A percentile compares a stretch with the other conserved stretches of the same genome.
phyloP scores from a whole-genome alignment of 2,888 invertebrate species.

The Oscheius sp. region DNA sequence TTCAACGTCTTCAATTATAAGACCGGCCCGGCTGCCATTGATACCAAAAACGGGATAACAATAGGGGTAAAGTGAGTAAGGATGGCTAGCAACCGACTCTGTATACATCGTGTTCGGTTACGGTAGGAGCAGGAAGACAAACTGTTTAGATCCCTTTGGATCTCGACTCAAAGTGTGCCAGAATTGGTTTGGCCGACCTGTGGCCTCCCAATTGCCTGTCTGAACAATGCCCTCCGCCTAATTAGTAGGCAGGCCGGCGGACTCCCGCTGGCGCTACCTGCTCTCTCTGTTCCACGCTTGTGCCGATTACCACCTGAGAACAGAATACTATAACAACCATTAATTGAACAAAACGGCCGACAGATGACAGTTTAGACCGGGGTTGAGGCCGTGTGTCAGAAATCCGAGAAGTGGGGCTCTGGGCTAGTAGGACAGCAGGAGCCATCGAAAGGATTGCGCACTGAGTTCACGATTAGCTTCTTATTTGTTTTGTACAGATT shows the following conservation, averaged over 20 bases:
- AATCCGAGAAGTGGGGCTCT: too few species aligned
- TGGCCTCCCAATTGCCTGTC: constrained; percentile 34
- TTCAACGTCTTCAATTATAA: constrained; percentile 30
- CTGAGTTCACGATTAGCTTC: too few species aligned
- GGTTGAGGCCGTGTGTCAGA: too few species aligned
- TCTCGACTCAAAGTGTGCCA: not conserved
- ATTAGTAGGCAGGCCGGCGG: constrained; percentile 36
- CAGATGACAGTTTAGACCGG: too few species aligned
- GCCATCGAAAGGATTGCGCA: too few species aligned
- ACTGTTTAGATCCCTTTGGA: not conserved
- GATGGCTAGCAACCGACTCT: not conserved
- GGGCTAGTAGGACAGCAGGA: too few species aligned
- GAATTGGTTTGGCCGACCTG: constrained; percentile 32
- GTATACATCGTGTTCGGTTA: not conserved
- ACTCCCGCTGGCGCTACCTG: constrained; percentile 36
- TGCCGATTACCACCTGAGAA: constrained; percentile 38
- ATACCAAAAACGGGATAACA: constrained; percentile 35
- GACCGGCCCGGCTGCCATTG: constrained; percentile 27
- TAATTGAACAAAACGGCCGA: too few species aligned
- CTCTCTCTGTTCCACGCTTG: constrained; percentile 1
- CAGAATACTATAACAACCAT: not conserved
- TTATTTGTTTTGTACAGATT: too few species aligned
- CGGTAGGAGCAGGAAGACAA: not conserved
- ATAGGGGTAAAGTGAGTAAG: not conserved
- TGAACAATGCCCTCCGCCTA: constrained; percentile 38